Conservation (phyloP, 2,888 invertebrate genomes). For the Galeruca laticollis region DNA sequence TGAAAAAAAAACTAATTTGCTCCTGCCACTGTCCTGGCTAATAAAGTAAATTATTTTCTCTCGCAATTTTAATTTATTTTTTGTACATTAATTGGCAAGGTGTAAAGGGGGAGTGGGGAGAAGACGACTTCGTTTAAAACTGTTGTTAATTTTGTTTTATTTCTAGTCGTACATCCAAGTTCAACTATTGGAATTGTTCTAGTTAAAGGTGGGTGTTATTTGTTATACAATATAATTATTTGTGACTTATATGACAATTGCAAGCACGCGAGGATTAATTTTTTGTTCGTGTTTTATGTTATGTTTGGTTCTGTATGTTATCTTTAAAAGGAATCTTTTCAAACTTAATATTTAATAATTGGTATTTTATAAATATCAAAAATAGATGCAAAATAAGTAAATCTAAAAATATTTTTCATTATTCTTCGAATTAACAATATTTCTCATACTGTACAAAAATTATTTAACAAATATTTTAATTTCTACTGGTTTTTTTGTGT, state of each 20-base stretch:
- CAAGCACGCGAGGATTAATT: background rate
- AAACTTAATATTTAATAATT: background rate
- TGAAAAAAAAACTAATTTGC: background rate
- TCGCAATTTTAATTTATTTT: conserved; percentile 35
- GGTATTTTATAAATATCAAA: background rate
- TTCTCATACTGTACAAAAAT: too few relatives aligned
- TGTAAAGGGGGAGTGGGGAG: conserved; percentile 56
- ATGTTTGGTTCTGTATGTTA: conserved; percentile 1
- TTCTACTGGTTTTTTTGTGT: too few relatives aligned
- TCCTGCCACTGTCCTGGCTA: conserved; percentile 2
- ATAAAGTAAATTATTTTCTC: conserved; percentile 32
- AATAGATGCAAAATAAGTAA: too few relatives aligned
- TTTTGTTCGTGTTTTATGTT: conserved; percentile 1
- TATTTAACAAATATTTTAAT: too few relatives aligned
- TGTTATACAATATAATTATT: conserved; percentile 6
- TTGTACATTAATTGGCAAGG: conserved; percentile 58
- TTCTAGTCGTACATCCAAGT: conserved; percentile 36
- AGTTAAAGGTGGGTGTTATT: conserved; percentile 24
- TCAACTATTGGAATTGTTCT: conserved; percentile 32
- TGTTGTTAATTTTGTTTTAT: conserved; percentile 53
- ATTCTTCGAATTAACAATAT: too few relatives aligned
- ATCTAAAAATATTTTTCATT: too few relatives aligned
- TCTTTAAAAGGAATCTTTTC: background rate
- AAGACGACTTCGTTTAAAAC: conserved; percentile 60
- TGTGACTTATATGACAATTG: conserved; percentile 11